Percentiles rank a stretch among this genome's conserved stretches.
phyloP scores from a whole-genome alignment of 2,888 invertebrate genomes.

The Polymixis lichenea region DNA sequence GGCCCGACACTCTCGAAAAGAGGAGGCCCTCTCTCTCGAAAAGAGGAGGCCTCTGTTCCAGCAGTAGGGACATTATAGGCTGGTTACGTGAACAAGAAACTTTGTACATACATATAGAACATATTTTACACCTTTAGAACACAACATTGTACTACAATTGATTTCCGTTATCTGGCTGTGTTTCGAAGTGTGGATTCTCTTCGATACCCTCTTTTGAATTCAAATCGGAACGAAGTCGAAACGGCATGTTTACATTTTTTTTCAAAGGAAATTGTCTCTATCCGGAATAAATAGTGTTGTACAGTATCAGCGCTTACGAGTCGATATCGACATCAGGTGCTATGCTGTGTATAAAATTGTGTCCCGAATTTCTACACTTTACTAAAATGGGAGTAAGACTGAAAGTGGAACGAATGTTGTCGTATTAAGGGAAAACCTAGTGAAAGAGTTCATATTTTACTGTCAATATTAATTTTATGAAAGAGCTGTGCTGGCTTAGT shows the following conservation, averaged over 20 bases:
- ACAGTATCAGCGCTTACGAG: slow-evolving; percentile 38
- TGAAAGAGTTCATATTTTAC: neutral
- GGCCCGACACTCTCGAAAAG: no score
- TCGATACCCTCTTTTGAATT: slow-evolving; percentile 49
- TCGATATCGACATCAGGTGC: slow-evolving; percentile 23
- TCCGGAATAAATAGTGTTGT: slow-evolving; percentile 50
- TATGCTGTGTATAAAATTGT: slow-evolving; percentile 9
- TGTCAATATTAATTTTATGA: neutral
- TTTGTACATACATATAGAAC: neutral
- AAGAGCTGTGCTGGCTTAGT: no score
- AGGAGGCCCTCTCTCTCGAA: no score
- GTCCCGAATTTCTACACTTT: slow-evolving; percentile 20
- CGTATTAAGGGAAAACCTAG: neutral
- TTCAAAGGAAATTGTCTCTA: slow-evolving; percentile 53
- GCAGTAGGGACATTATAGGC: no score
- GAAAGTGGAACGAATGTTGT: neutral
- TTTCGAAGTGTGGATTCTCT: slow-evolving; percentile 33
- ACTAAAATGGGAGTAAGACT: neutral
- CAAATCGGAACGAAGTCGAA: slow-evolving; percentile 56
- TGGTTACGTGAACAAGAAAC: neutral
- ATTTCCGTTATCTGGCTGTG: slow-evolving; percentile 34
- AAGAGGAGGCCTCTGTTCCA: no score
- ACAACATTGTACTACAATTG: slow-evolving; percentile 31
- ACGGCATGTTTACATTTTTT: slow-evolving; percentile 62
- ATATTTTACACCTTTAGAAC: neutral